Evolutionary conservation across 2,888 invertebrate genomes (phyloP), one percentile per base, ranked within the genome.

Genomic region (Drosophila sordidula): DNA sequence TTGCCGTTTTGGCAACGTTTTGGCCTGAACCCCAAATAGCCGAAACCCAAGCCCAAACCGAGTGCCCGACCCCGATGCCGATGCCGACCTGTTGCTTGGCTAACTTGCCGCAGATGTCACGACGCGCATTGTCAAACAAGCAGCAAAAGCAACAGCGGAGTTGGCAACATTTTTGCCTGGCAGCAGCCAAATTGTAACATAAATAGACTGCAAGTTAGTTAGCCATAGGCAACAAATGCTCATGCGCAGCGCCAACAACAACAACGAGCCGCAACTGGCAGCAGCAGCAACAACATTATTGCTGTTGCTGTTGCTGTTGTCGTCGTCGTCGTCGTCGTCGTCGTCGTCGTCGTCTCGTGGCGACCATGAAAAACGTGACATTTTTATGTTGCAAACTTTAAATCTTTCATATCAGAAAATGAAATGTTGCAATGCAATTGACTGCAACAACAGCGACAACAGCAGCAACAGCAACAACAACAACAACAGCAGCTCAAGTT

Each of bases 311-410:
- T 45, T 56, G 63, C 64, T 45, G 70, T 70, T 54, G 68, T 50
- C 9, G 29, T 29, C 9, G 59, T 63, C 42, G 66, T 67, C 56
- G 76, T 66, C 71, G 68, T 50, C 8, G 29, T 29, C 8, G 59
- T 63, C 44, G 66, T 67, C 56, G 76, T 66, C 71, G 82, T 55
- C 66, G 80, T 78, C 76, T 83, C 68, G 64, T 81, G 89, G 87
- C 90, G 91, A 89, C 91, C 91, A 91, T 91, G 91, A 91, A 91
- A 91, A 91, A 91, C 91, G 91, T 91, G 91, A 91, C 91, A 91
- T 90, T 91, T 91, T 90, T 90, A 89, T 90, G 91, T 91, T 91
- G 89, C 90, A 90, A 89, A 89, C 89, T 89, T 87, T 89, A 90
- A 91, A 90, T 91, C 91, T 89, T 88, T 91, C 88, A 90, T 87